A percentile compares a stretch with the other conserved stretches of the same genome.
phyloP scores from a whole-genome alignment of 2,113 vertebrate species.

The Gnathonemus echidnorhynchus region DNA sequence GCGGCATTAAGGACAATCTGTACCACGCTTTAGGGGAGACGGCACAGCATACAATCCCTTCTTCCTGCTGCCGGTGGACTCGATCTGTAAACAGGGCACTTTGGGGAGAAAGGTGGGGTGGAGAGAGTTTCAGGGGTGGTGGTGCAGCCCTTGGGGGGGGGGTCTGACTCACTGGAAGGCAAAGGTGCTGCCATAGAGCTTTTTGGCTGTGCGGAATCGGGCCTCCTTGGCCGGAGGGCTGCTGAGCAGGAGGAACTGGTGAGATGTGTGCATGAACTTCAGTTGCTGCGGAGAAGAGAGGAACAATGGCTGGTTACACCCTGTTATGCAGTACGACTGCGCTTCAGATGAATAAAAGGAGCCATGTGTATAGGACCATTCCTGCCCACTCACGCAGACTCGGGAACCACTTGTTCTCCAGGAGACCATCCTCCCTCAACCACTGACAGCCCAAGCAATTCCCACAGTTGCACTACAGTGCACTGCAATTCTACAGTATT shows the following conservation, averaged over 20 bases:
- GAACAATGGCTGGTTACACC: conserved; percentile 19
- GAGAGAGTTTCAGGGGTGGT: not conserved
- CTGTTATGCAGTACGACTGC: not conserved
- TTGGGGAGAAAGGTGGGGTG: not conserved
- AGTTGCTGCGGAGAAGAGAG: conserved; percentile 78
- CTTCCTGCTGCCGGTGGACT: not conserved
- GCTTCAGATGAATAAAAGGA: not conserved
- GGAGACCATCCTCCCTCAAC: not conserved
- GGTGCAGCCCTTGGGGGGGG: not conserved
- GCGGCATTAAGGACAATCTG: not conserved
- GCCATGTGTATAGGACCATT: not conserved
- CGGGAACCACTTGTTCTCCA: not conserved
- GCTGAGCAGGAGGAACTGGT: conserved; percentile 98
- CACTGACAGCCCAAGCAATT: not conserved
- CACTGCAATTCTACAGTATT: not conserved
- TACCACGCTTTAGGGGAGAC: not conserved
- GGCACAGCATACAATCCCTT: not conserved
- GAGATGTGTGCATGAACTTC: conserved; percentile 99
- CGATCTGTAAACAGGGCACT: not conserved
- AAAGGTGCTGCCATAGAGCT: conserved; percentile 97
- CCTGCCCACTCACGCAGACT: not conserved
- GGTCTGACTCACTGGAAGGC: conserved; percentile 90
- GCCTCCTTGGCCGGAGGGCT: conserved; percentile 97
- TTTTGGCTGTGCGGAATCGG: conserved; percentile 96
- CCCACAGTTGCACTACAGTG: not conserved